Conservation (phyloP, 2,888 invertebrate genomes). For the Eupithecia tripunctaria region DNA sequence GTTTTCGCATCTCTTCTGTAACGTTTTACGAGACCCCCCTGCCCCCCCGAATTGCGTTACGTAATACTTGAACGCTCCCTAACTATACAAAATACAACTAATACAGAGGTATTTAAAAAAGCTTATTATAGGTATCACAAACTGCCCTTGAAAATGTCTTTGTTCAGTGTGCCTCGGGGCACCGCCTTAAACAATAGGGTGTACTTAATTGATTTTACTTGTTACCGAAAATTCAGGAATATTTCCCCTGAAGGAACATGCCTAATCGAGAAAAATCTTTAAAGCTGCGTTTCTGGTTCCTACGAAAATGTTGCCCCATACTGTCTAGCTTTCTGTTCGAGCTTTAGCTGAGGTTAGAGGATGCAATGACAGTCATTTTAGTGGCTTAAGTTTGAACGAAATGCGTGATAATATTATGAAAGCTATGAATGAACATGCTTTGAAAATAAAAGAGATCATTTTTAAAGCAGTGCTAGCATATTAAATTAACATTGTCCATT, state of each 20-base stretch:
- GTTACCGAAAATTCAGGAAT: not conserved
- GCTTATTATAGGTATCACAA: no score
- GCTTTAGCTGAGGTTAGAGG: not conserved
- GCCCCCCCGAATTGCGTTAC: no score
- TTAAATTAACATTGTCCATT: conserved; percentile 19
- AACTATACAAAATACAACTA: no score
- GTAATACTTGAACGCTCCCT: no score
- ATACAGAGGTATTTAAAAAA: no score
- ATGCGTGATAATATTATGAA: not conserved
- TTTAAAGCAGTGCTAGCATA: not conserved
- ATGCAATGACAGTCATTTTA: not conserved
- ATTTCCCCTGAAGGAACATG: not conserved
- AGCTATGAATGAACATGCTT: not conserved
- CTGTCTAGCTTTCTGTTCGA: not conserved
- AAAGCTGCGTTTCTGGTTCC: not conserved
- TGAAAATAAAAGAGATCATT: not conserved
- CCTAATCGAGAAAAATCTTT: not conserved
- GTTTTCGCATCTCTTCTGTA: no score
- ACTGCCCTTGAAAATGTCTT: no score
- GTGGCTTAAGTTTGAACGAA: conserved; percentile 3
- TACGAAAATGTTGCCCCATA: not conserved
- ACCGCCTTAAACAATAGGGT: not conserved
- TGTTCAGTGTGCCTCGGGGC: no score
- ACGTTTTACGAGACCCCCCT: no score
- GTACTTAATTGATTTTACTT: not conserved